Evolutionary conservation across 2,888 invertebrate species (phyloP).

Genomic region (Fragum whitleyi): DNA sequence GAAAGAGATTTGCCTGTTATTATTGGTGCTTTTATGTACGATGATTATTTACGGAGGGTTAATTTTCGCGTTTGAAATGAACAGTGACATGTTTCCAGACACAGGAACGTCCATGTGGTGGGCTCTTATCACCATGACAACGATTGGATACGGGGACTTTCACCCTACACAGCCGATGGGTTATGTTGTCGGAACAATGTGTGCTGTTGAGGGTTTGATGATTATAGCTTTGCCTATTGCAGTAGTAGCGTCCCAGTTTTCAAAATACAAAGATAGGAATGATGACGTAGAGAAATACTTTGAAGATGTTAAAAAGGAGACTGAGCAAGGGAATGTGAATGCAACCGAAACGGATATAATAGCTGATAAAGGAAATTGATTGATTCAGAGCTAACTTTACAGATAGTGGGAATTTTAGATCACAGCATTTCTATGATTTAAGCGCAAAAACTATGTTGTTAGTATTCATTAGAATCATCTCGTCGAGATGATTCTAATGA

Average conservation of each 20-base stretch:
- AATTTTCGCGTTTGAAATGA: conserved; percentile 20
- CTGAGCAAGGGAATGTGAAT: neutral
- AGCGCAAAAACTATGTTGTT: neutral
- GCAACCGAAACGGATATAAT: neutral
- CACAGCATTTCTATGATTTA: neutral
- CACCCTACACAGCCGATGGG: conserved; percentile 80
- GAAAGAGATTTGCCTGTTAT: neutral
- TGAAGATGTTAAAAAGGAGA: neutral
- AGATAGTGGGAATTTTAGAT: no score
- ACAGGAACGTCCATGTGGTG: conserved; percentile 80
- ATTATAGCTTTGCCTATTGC: conserved; percentile 84
- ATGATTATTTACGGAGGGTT: conserved; percentile 8
- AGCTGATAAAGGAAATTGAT: neutral
- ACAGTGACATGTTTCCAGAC: conserved; percentile 23
- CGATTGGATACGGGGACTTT: conserved; percentile 84
- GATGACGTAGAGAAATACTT: conserved; percentile 15
- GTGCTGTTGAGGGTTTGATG: conserved; percentile 82
- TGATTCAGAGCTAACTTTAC: no score
- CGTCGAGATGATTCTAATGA: neutral
- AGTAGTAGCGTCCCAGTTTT: conserved; percentile 84
- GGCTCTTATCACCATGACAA: conserved; percentile 85
- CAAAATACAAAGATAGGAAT: conserved; percentile 40
- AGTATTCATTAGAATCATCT: neutral
- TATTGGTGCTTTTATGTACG: neutral
- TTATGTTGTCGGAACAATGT: conserved; percentile 81